Evolutionary conservation across 2,113 vertebrate genomes (phyloP), one percentile per base, ranked within the genome.

Genomic region (Cryptomyrus ogoouensis): DNA sequence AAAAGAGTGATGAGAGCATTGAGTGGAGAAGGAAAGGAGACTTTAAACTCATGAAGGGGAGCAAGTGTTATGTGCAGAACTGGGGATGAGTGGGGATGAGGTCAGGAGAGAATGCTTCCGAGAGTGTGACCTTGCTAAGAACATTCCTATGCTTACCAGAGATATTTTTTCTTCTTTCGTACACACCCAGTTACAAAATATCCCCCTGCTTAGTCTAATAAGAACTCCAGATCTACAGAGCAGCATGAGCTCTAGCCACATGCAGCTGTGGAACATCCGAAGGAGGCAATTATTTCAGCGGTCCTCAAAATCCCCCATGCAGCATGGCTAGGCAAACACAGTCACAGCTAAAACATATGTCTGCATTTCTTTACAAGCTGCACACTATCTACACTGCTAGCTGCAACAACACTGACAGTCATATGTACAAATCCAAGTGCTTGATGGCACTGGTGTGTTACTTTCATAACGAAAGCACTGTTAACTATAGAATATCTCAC

Each of bases 131-230:
- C 91, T 91, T 90, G 94, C 95, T 94, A 94, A 92, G 92, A 94
- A 92, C 91, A 89, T 93, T 94, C 92, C 88, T 49, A 93, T 88
- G 94, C 94, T 95, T 90, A 89, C 90, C 91, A 70, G 91, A 90
- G 92, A 93, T 92, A 95, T 92, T 95, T 96, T 95, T 92, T 93
- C 93, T 95, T 93, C 92, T 88, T 92, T 93, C 93, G 95, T 94
- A 94, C 92, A 95, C 94, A 92, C 93, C 92, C 92, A 93, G 91
- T 88, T 89, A 93, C 90, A 91, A 91, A 93, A 92, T 91, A 88
- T 92, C 90, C 90, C 88, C 88, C 58, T 88, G 89, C 90, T 83
- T 88, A 93, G 35, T 91, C 62, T 62, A 89, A 91, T 93, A 90
- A 24, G 53, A 91, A 58, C 86, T 93, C 92, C 90, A 77, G 7